phyloP scores from a whole-genome alignment of 2,888 invertebrate genomes.

The Eremobia ochroleuca region DNA sequence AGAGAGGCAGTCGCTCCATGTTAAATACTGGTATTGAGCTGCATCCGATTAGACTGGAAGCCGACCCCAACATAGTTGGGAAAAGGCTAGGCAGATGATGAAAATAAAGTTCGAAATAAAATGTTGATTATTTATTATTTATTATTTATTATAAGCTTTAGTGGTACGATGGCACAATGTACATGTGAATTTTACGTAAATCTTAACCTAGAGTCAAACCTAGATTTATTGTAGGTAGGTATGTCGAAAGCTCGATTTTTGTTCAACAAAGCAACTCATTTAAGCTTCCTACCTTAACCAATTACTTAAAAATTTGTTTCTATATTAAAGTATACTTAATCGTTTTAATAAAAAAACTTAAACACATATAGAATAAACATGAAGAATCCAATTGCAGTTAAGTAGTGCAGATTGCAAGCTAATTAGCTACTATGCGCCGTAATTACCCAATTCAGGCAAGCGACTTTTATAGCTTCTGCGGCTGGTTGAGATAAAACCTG shows the following conservation, averaged over 20 bases:
- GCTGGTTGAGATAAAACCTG: conserved; percentile 45
- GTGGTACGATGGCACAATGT: background rate
- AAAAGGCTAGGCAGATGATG: too few species aligned
- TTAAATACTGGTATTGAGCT: too few species aligned
- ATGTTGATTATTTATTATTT: too few species aligned
- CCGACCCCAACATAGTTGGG: too few species aligned
- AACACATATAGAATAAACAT: conserved; percentile 21
- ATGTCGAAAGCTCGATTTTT: background rate
- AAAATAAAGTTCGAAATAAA: conserved; percentile 61
- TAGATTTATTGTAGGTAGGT: background rate
- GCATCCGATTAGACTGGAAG: too few species aligned
- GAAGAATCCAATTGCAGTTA: conserved; percentile 44
- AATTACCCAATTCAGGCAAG: conserved; percentile 61
- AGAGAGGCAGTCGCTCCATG: too few species aligned
- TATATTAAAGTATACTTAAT: background rate
- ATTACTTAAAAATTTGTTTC: background rate
- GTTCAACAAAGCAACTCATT: background rate
- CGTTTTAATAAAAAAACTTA: background rate
- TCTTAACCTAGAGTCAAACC: background rate
- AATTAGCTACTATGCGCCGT: conserved; percentile 56
- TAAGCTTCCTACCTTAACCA: background rate
- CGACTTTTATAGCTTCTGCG: conserved; percentile 64
- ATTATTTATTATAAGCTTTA: background rate
- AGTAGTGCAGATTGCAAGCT: conserved; percentile 62
- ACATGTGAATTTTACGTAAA: background rate